phyloP scores from a whole-genome alignment of 2,888 invertebrate genomes.

The Drosophila kanekoi region DNA sequence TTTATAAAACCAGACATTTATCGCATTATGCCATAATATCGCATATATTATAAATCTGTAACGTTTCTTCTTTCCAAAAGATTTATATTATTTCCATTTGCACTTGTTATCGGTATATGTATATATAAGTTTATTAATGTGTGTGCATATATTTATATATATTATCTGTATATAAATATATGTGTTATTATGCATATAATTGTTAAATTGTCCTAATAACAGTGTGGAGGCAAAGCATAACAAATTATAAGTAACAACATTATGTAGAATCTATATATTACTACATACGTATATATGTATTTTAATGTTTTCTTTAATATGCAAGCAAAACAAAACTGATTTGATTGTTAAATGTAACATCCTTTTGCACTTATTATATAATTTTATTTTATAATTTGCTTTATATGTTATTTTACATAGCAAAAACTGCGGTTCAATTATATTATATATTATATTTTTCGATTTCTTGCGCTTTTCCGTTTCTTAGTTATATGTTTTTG shows the following conservation, averaged over 20 bases:
- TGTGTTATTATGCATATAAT: conserved; percentile 55
- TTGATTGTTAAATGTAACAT: conserved; percentile 64
- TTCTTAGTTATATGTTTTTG: conserved; percentile 15
- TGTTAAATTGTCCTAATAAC: conserved; percentile 80
- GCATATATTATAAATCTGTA: conserved; percentile 14
- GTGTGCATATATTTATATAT: conserved; percentile 17
- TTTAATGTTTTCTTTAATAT: conserved; percentile 27
- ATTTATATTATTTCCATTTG: conserved; percentile 15
- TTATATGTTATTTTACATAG: conserved; percentile 26
- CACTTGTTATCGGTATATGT: conserved; percentile 25
- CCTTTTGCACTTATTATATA: conserved; percentile 39
- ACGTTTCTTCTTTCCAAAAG: conserved; percentile 12
- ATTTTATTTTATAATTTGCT: conserved; percentile 14
- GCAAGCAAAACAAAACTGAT: conserved; percentile 56
- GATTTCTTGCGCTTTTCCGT: conserved; percentile 30
- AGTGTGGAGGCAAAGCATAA: conserved; percentile 78
- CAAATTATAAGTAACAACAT: conserved; percentile 72
- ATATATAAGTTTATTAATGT: conserved; percentile 23
- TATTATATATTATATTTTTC: conserved; percentile 29
- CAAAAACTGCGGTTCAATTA: conserved; percentile 34
- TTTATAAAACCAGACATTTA: conserved; percentile 20
- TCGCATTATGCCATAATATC: conserved; percentile 1
- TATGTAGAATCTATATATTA: conserved; percentile 35
- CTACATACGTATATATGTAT: conserved; percentile 41
- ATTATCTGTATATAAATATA: conserved; percentile 19